These are phyloP conservation scores for Gambusia yucatana DNA, from an alignment of 2,797 vertebrate species.

Conservation along the genomic window DNA sequence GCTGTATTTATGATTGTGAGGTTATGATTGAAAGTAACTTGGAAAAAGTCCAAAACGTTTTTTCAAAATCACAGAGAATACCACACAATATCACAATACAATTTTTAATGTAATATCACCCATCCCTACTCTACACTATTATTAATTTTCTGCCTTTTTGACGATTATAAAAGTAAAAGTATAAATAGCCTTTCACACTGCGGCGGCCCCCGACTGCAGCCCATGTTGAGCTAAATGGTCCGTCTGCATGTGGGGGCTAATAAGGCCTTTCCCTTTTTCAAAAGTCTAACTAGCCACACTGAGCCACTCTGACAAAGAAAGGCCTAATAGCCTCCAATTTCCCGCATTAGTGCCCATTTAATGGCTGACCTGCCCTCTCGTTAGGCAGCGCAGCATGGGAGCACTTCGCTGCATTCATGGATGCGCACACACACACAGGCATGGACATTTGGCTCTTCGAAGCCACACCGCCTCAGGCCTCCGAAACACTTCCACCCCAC, in stretches of 20 bases:
- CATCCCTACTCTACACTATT: not conserved
- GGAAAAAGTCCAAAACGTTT: not conserved
- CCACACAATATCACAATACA: not conserved
- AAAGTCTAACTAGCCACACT: slow-evolving; percentile 71
- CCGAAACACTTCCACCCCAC: slow-evolving; percentile 73
- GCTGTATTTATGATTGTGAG: not conserved
- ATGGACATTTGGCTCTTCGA: slow-evolving; percentile 40
- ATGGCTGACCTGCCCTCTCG: slow-evolving; percentile 80
- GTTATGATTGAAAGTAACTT: not conserved
- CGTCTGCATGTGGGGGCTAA: slow-evolving; percentile 72
- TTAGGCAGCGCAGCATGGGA: slow-evolving; percentile 76
- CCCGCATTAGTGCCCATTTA: slow-evolving; percentile 83
- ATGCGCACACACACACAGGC: slow-evolving; percentile 24
- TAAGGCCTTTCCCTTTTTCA: slow-evolving; percentile 76
- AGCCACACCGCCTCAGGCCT: slow-evolving; percentile 51
- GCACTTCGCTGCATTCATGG: slow-evolving; percentile 63
- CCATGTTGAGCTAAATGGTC: slow-evolving; percentile 52
- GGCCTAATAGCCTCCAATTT: slow-evolving; percentile 82
- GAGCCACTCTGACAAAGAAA: slow-evolving; percentile 76
- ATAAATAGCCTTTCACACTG: not conserved
- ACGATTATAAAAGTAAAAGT: not conserved
- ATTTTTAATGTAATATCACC: not conserved
- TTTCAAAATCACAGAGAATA: not conserved
- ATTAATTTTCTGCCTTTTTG: not conserved
- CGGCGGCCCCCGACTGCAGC: slow-evolving; percentile 33